These are phyloP conservation scores for Synodontis membranacea DNA, from an alignment of 2,113 vertebrate genomes.

Conservation along the genomic window DNA sequence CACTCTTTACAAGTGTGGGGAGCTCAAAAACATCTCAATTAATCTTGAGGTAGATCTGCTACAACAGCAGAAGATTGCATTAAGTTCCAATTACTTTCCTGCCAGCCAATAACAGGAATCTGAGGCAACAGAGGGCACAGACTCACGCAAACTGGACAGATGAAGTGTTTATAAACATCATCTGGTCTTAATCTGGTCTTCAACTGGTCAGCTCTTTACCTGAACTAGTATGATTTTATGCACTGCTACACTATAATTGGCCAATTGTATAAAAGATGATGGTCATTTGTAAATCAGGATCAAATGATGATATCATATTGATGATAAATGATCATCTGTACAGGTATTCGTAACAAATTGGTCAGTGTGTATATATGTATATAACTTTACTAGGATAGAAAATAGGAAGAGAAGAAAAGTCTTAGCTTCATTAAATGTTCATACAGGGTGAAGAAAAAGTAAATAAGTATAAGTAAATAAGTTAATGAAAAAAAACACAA, in stretches of 20 bases:
- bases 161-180: too few species aligned
- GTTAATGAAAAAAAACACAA: background rate
- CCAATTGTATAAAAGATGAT: too few species aligned
- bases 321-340: background rate
- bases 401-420: background rate
- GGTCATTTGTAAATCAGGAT: too few species aligned
- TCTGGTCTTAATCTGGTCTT: too few species aligned
- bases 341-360: background rate
- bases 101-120: background rate
- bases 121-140: background rate
- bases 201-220: background rate
- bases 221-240: background rate
- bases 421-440: background rate
- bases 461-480: background rate
- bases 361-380: background rate
- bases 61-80: background rate
- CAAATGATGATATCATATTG: too few species aligned
- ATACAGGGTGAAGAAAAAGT: background rate
- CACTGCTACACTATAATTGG: background rate
- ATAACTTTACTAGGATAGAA: background rate
- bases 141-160: too few species aligned
- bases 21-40: background rate
- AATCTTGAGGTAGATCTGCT: background rate
- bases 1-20: background rate
- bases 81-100: background rate